Evolutionary conservation across 2,888 invertebrate species (phyloP), one percentile per base, ranked within the genome.

Genomic region (Pemphredon lugubris): DNA sequence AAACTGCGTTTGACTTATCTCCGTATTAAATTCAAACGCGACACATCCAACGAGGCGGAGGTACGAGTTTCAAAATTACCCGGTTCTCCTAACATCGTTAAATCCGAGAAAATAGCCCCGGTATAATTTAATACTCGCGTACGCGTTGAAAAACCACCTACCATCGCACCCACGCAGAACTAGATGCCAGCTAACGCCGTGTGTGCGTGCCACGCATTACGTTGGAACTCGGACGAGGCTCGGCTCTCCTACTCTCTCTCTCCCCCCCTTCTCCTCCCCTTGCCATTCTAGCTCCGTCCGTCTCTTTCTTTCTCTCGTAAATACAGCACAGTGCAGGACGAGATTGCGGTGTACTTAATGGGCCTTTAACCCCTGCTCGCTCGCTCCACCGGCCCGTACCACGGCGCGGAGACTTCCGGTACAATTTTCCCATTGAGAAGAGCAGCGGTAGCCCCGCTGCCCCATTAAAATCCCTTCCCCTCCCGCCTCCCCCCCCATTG

Each of bases 271-370:
- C 4, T 21, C 21, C 7, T 57, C 37, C 32, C n/a, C 11, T 55
- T 16, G 1, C n/a, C 48, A 40, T 47, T 21, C 53, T 58, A 18
- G 11, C 37, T 11, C 16, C 13, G 13, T 18, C 23, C 26, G 6
- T 16, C 18, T 23, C 61, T 44, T 57, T 37, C 34, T n/a, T 16
- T 13, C 68, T 23, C 70, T 50, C 45, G 55, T 48, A 61, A 61
- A 64, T 44, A 67, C 60, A 60, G 50, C 32, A 63, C 60, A 59
- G 70, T 61, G 63, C 65, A 71, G 71, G 68, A 70, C 73, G 79
- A 81, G 83, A 83, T 82, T 83, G 82, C 68, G 55, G 64, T 58
- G 74, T 70, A 82, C 83, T 86, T 86, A 85, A 84, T 84, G 85
- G 84, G 84, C 83, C 84, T 85, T 85, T 83, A 85, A 85, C 84